Base-by-base conservation (phyloP, 2,797 vertebrate species). In the Brachymystax lenok region DNA sequence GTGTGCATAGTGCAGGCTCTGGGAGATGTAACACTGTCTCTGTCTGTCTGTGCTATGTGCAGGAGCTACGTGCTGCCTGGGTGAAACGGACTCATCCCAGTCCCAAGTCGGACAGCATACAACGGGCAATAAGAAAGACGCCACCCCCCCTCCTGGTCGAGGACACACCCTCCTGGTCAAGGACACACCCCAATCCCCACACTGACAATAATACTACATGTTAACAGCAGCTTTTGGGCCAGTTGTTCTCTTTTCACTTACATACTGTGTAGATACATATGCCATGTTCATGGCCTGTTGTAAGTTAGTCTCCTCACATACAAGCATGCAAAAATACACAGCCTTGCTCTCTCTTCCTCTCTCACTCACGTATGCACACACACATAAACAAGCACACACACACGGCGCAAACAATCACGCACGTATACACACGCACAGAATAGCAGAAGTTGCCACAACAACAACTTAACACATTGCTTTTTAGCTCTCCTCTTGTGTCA, bases 61-160 rank as follows among this genome's bases (percentile, higher is more conserved):
- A 35, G 35, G 35, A 74, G 82, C 74, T 74, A 74, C 71, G 79
- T 64, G 79, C 21, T 79, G 40, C 74, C 76, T 71, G 84, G 84
- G 69, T 89, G 86, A 86, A 86, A 88, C 84, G 87, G 89, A 92
- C 87, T 91, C 89, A 91, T 90, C 79, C 77, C 66, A 70, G 80
- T 82, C 80, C 79, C 86, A 81, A 87, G 19, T 6, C 54, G 5
- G 5, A 59, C 17, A n/a, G 5, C 79, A 75, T 76, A 82, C 86
- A 87, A 86, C 81, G 85, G 76, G 79, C 81, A 80, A 77, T 82
- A 78, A 46, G 75, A 74, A 71, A 75, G 59, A 79, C 67, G 73
- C 79, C 80, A 74, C 64, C 71, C 64, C 30, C 69, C 50, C 69
- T 67, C 50, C 66, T 24, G 8, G 24, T 61, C 66, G 63, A 46